Conservation (phyloP, 2,113 vertebrate species). For the Argyrosomus japonicus region DNA sequence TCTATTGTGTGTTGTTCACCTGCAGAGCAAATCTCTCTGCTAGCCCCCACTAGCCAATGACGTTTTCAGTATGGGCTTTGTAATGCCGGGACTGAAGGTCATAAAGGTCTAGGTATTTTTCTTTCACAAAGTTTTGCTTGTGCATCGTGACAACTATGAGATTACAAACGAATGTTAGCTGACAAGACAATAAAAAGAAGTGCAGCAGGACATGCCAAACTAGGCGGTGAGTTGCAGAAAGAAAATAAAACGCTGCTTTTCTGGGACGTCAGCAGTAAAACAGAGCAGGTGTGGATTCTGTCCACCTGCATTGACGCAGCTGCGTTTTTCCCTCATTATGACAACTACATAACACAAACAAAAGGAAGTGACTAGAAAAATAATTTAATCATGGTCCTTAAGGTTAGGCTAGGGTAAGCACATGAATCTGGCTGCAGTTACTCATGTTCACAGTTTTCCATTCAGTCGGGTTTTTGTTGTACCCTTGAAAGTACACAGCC, state of each 20-base stretch:
- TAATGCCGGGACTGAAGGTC: slow-evolving; percentile 20
- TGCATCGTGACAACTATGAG: slow-evolving; percentile 25
- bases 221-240: not conserved
- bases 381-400: not conserved
- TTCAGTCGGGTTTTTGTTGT: not conserved
- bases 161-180: slow-evolving; percentile 38
- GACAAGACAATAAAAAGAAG: not conserved
- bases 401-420: not conserved
- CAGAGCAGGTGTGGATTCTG: not conserved
- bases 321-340: not conserved
- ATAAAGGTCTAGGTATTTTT: slow-evolving; percentile 32
- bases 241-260: not conserved
- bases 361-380: slow-evolving; percentile 9
- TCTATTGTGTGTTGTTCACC: slow-evolving; percentile 43
- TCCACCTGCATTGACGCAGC: not conserved
- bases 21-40: slow-evolving; percentile 40
- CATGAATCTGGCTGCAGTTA: not conserved
- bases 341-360: not conserved
- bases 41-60: slow-evolving; percentile 22
- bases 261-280: slow-evolving; percentile 15
- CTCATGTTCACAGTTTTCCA: not conserved
- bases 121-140: slow-evolving; percentile 15
- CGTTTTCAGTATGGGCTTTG: slow-evolving; percentile 42
- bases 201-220: slow-evolving; percentile 24
- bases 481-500: not conserved